Conservation (phyloP, 2,113 vertebrate species). For the Hoplias malabaricus region DNA sequence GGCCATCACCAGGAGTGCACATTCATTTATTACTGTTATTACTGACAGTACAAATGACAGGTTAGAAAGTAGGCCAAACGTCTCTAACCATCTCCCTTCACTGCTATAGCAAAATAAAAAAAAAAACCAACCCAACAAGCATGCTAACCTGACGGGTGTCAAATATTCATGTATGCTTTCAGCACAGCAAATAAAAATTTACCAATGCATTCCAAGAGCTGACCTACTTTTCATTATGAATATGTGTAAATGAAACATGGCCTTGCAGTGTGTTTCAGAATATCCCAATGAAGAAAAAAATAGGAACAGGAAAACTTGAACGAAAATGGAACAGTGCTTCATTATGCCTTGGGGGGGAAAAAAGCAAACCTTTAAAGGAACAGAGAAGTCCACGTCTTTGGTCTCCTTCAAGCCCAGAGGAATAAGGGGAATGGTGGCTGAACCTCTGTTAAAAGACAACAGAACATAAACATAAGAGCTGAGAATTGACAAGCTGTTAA, state of each 20-base stretch:
- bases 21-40: conserved; percentile 29
- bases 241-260: not conserved
- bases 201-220: not conserved
- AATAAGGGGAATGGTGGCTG: conserved; percentile 88
- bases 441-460: conserved; percentile 72
- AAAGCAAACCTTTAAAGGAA: conserved; percentile 82
- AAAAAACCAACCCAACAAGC: too few relatives aligned
- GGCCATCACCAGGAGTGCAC: not conserved
- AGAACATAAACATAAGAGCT: not conserved
- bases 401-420: conserved; percentile 96
- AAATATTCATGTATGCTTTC: conserved; percentile 5
- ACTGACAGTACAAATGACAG: conserved; percentile 19
- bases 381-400: conserved; percentile 89
- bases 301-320: conserved; percentile 11
- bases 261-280: not conserved
- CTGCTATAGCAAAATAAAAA: conserved; percentile 1
- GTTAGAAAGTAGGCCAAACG: conserved; percentile 9
- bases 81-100: not conserved
- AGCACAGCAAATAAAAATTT: not conserved
- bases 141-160: not conserved
- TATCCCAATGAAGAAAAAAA: not conserved
- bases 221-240: conserved; percentile 35
- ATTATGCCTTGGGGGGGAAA: not conserved
- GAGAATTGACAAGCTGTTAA: not conserved
- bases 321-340: not conserved